A percentile compares a stretch with the other conserved stretches of the same genome.
phyloP scores from a whole-genome alignment of 2,113 vertebrate genomes.

The Haplochromis burtoni region DNA sequence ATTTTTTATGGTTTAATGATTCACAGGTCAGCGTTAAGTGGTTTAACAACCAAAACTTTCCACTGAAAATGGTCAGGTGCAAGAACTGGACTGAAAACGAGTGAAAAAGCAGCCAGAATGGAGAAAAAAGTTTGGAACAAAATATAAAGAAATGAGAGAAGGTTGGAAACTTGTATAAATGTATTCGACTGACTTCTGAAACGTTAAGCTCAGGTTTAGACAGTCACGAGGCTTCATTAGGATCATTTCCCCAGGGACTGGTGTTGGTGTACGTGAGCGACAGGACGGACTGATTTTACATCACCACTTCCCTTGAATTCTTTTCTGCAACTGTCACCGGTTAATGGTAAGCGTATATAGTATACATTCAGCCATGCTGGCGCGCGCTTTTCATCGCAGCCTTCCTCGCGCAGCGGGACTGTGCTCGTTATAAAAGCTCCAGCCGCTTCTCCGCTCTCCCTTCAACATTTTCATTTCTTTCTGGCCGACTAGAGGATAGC shows the following conservation, averaged over 20 bases:
- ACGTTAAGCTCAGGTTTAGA: neutral
- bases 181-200: neutral
- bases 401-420: neutral
- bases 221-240: neutral
- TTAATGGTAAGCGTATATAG: neutral
- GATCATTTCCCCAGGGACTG: neutral
- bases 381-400: neutral
- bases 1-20: neutral
- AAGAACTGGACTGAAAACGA: neutral
- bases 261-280: neutral
- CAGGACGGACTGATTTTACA: neutral
- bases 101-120: fast-evolving
- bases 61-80: neutral
- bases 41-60: neutral
- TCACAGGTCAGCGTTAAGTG: neutral
- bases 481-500: neutral
- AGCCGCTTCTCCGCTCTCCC: neutral
- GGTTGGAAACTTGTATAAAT: neutral
- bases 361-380: neutral
- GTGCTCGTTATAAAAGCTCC: neutral
- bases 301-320: neutral
- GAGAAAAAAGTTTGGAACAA: fast-evolving
- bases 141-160: neutral
- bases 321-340: fast-evolving
- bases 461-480: neutral